Evolutionary conservation across 2,797 vertebrate genomes (phyloP).

Genomic region (Okamejei kenojei): DNA sequence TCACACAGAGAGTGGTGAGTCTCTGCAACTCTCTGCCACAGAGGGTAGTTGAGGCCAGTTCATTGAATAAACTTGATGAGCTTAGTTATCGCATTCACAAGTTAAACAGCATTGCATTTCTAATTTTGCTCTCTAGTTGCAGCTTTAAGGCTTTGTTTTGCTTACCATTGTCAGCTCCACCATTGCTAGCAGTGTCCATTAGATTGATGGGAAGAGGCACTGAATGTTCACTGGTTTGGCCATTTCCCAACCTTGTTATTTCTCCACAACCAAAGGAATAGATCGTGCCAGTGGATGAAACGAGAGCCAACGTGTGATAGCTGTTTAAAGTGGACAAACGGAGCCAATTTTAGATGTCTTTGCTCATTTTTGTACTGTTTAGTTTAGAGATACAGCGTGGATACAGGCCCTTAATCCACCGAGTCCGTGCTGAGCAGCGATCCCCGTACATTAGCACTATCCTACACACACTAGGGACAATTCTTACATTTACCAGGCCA

Average conservation of each 20-base stretch:
- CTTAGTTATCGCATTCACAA: background rate
- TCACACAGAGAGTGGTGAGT: no score
- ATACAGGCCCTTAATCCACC: no score
- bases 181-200: background rate
- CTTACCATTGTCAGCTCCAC: constrained; percentile 39
- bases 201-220: constrained; percentile 61
- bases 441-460: no score
- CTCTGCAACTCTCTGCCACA: no score
- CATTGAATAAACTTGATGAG: background rate
- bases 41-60: no score
- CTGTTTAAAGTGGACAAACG: constrained; percentile 50
- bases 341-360: background rate
- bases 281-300: constrained; percentile 56
- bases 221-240: constrained; percentile 47
- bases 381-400: no score
- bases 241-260: constrained; percentile 59
- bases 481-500: no score
- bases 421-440: no score
- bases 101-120: background rate
- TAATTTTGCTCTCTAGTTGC: constrained; percentile 2
- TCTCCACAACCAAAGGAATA: constrained; percentile 66
- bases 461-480: no score
- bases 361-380: background rate
- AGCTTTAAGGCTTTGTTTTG: constrained; percentile 40
- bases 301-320: constrained; percentile 63